Evolutionary conservation across 2,888 invertebrate genomes (phyloP).

Genomic region (Coremacera marginata): DNA sequence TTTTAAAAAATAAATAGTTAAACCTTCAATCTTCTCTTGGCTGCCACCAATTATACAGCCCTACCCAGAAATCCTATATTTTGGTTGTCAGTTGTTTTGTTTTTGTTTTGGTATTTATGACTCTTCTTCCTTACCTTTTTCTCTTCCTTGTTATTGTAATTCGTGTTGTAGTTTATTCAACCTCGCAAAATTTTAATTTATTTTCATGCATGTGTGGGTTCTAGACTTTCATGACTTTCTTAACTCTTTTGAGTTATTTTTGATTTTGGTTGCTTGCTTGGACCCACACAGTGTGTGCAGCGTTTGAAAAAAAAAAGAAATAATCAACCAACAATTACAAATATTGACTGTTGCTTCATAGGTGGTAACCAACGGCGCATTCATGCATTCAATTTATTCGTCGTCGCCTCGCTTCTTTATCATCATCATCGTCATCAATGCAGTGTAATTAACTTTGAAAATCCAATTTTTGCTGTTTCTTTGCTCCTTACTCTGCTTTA

Average conservation of each 20-base stretch:
- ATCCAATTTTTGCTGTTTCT: conserved; percentile 18
- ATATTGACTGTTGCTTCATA: conserved; percentile 24
- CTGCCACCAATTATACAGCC: conserved; percentile 33
- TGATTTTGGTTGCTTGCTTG: background rate
- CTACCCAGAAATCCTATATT: conserved; percentile 28
- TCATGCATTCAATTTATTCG: conserved; percentile 8
- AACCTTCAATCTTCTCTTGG: background rate
- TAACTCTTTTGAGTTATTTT: background rate
- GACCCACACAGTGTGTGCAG: too few relatives aligned
- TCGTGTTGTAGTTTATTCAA: conserved; percentile 29
- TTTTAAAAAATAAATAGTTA: background rate
- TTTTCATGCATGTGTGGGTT: conserved; percentile 21
- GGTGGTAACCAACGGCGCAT: conserved; percentile 17
- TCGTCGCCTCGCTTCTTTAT: background rate
- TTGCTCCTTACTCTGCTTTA: background rate
- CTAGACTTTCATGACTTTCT: background rate
- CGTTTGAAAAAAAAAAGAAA: too few relatives aligned
- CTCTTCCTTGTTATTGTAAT: background rate
- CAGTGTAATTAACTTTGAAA: conserved; percentile 28
- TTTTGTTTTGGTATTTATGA: background rate
- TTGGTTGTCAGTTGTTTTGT: background rate
- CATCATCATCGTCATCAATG: background rate
- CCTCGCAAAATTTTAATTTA: background rate
- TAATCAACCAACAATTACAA: conserved; percentile 21
- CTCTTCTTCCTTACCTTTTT: background rate